Evolutionary conservation across 1,140 invertebrate species (phyloP), one percentile per base, ranked within the genome.

Genomic region (Arion vulgaris): DNA sequence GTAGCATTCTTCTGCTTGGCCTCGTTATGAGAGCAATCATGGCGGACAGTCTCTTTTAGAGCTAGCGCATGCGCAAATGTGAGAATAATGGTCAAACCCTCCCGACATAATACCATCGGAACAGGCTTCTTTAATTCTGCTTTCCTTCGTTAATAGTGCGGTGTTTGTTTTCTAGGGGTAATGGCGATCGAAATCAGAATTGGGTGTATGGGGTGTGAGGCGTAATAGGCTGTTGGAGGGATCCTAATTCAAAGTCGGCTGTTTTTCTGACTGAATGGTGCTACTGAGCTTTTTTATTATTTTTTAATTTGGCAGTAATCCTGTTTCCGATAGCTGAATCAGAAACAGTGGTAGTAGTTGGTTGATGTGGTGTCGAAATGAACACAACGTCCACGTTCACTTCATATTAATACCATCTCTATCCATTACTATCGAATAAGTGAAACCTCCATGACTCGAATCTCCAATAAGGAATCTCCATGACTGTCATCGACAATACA

Each of bases 1-100:
- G 78, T 39, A 71, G 66, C 28, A 9, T 17, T 71, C 78, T 80
- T 80, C 66, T 80, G 78, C 78, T 49, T 71, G 41, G 78, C 68
- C 78, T 80, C 78, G 78, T 80, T 80, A 80, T 72, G 62, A 71
- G 36, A 49, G 78, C 78, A 80, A 80, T 80, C 78, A 80, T 71
- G 62, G 78, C 62, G 7, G 78, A 80, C 78, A 80, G 78, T 66
- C 62, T 71, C 66, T 71, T 71, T 80, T 80, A 71, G 66, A 80
- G 41, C 39, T 23, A 51, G 62, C 78, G 78, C 66, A 69, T 80
- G 78, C 78, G 78, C 78, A 80, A 80, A 80, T 80, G 78, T 80
- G 78, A 80, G 78, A 80, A 71, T 80, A 80, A 80, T 80, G 45
- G 78, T 66, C 26, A 32, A 9, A 38, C 38, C 38, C 76, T 68